phyloP scores from a whole-genome alignment of 1,140 invertebrate genomes.

The Leptoteleia sp. region DNA sequence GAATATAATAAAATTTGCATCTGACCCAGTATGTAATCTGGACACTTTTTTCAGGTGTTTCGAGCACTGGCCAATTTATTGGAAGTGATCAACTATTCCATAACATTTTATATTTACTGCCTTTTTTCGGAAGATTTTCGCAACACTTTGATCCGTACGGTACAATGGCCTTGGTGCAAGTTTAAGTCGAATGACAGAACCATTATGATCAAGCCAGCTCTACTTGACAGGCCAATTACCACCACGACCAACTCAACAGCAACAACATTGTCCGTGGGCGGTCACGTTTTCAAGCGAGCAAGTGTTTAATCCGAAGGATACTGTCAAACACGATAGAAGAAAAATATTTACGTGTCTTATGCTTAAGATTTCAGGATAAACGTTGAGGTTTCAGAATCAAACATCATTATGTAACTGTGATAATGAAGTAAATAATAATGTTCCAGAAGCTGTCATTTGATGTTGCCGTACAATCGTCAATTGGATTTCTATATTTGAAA shows the following conservation, averaged over 20 bases:
- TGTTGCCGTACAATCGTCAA: conserved; percentile 29
- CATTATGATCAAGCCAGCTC: conserved; percentile 25
- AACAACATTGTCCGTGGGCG: conserved; percentile 4
- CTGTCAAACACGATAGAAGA: conserved; percentile 2
- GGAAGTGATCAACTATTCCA: conserved; percentile 88
- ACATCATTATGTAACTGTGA: conserved; percentile 33
- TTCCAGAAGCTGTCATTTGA: conserved; percentile 18
- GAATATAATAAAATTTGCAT: conserved; percentile 6
- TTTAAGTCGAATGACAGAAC: conserved; percentile 32
- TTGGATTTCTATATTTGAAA: conserved; percentile 10
- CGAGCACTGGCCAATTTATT: conserved; percentile 87
- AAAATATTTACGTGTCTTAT: conserved; percentile 2
- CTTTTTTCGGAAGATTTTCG: conserved; percentile 89
- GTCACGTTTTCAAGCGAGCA: conserved; percentile 33
- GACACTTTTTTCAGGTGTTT: conserved; percentile 84
- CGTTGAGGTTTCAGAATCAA: conserved; percentile 5
- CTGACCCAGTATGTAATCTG: background rate
- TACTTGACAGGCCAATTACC: conserved; percentile 28
- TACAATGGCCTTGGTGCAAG: conserved; percentile 83
- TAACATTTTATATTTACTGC: conserved; percentile 91
- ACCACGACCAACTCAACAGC: conserved; percentile 29
- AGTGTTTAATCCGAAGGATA: conserved; percentile 36
- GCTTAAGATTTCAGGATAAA: conserved; percentile 2
- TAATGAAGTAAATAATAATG: conserved; percentile 14
- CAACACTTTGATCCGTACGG: conserved; percentile 85